Percentiles rank a stretch among this genome's conserved stretches.
Conservation (phyloP, 2,888 invertebrate species). For the Eupithecia exiguata region DNA sequence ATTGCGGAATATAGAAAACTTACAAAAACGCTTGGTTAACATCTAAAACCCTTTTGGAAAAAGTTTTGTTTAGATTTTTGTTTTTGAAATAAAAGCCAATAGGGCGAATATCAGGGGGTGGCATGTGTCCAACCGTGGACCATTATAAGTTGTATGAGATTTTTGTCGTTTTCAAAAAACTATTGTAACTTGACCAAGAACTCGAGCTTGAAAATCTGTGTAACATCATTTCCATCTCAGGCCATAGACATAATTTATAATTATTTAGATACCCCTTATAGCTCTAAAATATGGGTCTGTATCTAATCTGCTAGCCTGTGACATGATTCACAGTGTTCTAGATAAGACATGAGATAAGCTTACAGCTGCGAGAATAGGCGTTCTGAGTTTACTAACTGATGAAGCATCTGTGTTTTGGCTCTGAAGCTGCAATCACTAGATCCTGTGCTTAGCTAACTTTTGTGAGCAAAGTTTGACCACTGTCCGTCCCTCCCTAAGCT, state of each 20-base stretch:
- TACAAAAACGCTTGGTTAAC: too few relatives aligned
- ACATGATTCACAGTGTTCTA: conserved; percentile 1
- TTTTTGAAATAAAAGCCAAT: too few relatives aligned
- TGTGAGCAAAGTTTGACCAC: conserved; percentile 34
- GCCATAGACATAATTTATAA: neutral
- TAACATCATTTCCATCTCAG: too few relatives aligned
- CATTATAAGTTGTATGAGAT: too few relatives aligned
- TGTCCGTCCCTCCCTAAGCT: conserved; percentile 20
- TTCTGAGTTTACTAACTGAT: conserved; percentile 5
- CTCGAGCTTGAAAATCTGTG: neutral
- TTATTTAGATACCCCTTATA: neutral
- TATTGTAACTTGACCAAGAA: neutral
- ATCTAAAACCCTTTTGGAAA: too few relatives aligned
- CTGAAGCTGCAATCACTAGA: conserved; percentile 24
- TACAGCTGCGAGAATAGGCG: neutral
- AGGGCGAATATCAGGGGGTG: too few relatives aligned
- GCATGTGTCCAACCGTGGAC: too few relatives aligned
- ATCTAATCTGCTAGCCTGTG: neutral
- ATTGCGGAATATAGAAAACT: too few relatives aligned
- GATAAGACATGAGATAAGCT: conserved; percentile 1
- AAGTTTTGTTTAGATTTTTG: too few relatives aligned
- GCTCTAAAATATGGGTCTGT: conserved; percentile 3
- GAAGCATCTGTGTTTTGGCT: conserved; percentile 10
- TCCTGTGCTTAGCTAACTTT: conserved; percentile 33
- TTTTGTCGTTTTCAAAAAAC: neutral